Evolutionary conservation across 2,113 vertebrate genomes (phyloP), one percentile per base, ranked within the genome.

Genomic region (Calyptomena viridis): DNA sequence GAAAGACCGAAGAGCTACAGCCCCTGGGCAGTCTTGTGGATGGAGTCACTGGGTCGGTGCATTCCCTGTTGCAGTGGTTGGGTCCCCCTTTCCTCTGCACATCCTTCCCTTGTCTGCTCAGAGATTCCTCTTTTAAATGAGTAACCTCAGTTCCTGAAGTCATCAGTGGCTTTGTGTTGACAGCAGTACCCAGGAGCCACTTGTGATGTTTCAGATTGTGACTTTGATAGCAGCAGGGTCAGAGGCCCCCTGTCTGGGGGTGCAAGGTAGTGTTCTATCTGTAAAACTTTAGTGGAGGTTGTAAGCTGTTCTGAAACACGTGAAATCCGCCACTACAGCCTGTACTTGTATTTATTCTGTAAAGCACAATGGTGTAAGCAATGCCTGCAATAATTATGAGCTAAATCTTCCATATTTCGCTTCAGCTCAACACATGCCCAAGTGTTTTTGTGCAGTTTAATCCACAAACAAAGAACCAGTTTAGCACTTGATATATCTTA

Each of bases 391-490:
- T 71, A 69, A 78, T 84, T 69, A 33, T 8, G 30, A 91, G 59
- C 42, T 39, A 62, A 69, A 84, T 87, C n/a, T 44, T 76, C 28
- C 37, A 33, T 71, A n/a, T 75, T 94, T 67, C 12, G 5, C 52
- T 91, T 69, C 0, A 2, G 5, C 50, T 76, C 21, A 13, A 44
- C 17, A 5, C 0, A 0, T 50, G 21, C 42, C 33, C 11, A 55
- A 56, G 44, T 39, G 23, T 71, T 95, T 86, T 91, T 84, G 40
- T 76, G n/a, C 49, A 44, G 15, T 73, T 89, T 91, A 71, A 84
- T 89, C n/a, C 31, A 17, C 8, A 2, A 73, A 59, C 28, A 53
- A n/a, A 84, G 59, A 27, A 62, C n/a, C 37, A 19, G 10, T 77
- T 90, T 69, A 84, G 23, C 50, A 56, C 33, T 53, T 4, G 4